Percentiles rank a stretch among this genome's conserved stretches.
phyloP scores from a whole-genome alignment of 2,797 vertebrate species.

The Cyclura pinguis region DNA sequence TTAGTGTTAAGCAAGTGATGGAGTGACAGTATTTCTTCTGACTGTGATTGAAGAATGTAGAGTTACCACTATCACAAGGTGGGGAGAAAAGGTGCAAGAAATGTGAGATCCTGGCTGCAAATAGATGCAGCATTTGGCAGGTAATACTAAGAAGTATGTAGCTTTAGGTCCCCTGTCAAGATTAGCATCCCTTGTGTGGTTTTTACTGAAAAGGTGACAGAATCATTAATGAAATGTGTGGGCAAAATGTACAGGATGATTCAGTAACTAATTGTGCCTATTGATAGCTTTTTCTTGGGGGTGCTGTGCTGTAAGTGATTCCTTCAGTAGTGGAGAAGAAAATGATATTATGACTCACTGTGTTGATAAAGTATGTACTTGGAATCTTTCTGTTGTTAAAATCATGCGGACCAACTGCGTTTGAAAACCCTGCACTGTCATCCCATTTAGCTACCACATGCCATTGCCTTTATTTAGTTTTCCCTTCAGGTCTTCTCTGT shows the following conservation, averaged over 20 bases:
- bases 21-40: too few relatives aligned
- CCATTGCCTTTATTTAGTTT: slow-evolving; percentile 41
- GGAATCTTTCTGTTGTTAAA: accelerated
- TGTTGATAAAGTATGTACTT: background rate
- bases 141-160: background rate
- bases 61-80: background rate
- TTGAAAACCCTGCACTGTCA: background rate
- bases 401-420: background rate
- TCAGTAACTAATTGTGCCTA: background rate
- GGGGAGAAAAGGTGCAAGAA: background rate
- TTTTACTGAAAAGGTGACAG: background rate
- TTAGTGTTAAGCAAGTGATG: too few relatives aligned
- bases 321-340: background rate
- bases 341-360: background rate
- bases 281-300: background rate
- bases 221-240: background rate
- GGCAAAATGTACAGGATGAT: background rate
- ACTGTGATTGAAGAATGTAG: background rate
- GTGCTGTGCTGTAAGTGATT: background rate
- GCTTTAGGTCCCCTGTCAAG: background rate
- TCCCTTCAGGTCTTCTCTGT: slow-evolving; percentile 24
- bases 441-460: background rate
- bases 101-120: background rate
- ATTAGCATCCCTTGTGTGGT: background rate
- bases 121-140: background rate